Conservation (phyloP, 2,797 vertebrate species). For the Iguana delicatissima region DNA sequence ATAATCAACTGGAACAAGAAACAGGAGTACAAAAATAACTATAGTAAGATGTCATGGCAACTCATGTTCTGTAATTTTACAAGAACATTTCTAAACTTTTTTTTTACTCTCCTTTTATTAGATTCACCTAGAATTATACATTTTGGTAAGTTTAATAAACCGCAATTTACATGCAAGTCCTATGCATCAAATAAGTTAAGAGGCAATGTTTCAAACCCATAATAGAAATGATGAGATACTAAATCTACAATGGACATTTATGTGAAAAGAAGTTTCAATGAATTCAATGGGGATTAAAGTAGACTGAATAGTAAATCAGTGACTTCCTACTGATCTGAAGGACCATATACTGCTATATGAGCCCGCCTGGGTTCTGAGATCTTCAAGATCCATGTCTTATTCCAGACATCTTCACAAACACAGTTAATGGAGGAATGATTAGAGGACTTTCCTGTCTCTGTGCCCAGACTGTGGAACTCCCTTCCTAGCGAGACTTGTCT, state of each 20-base stretch:
- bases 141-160: neutral
- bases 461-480: too few species aligned
- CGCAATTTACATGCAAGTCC: neutral
- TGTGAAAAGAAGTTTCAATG: neutral
- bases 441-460: too few species aligned
- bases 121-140: accelerated
- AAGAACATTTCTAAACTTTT: neutral
- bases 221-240: neutral
- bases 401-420: too few species aligned
- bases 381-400: too few species aligned
- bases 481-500: too few species aligned
- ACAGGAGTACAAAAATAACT: neutral
- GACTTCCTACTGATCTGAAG: too few species aligned
- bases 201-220: neutral
- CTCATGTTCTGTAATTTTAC: neutral
- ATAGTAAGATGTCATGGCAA: neutral
- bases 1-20: neutral
- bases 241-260: neutral
- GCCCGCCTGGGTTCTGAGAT: too few species aligned
- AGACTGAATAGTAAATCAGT: too few species aligned
- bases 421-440: too few species aligned
- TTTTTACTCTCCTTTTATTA: neutral
- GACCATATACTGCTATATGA: too few species aligned
- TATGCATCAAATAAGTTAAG: neutral
- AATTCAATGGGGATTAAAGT: too few species aligned